A percentile compares a stretch with the other conserved stretches of the same genome.
These are phyloP conservation scores for Lampris incognitus DNA, from an alignment of 2,113 vertebrate species.

Conservation along the genomic window DNA sequence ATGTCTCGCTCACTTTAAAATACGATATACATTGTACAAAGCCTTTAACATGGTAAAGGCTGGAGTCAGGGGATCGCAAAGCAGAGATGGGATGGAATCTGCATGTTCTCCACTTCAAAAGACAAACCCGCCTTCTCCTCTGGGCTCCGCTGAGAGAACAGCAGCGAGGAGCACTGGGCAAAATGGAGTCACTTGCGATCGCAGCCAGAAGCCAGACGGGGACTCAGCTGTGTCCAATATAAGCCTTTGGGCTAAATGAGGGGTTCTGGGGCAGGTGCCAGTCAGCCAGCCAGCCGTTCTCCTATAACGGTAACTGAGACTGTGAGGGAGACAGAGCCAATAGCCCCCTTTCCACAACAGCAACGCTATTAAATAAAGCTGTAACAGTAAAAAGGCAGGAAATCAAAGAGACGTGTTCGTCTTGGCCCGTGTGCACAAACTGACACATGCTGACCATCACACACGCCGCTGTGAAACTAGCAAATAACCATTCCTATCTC, in stretches of 20 bases:
- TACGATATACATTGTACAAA: background rate
- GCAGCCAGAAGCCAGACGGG: background rate
- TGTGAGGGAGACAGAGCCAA: too few species aligned
- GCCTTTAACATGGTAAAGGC: conserved; percentile 3
- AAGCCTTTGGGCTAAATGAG: conserved; percentile 12
- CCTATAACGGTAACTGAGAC: too few species aligned
- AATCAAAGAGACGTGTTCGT: background rate
- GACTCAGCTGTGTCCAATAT: conserved; percentile 9
- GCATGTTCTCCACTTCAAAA: conserved; percentile 11
- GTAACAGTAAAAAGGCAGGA: background rate
- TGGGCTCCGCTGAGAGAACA: background rate
- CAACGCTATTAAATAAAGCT: background rate
- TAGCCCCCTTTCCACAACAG: too few species aligned
- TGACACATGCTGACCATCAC: background rate
- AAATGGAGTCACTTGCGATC: conserved; percentile 6
- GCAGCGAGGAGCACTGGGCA: background rate
- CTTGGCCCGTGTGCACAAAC: background rate
- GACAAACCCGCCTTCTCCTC: background rate
- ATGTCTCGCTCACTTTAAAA: background rate
- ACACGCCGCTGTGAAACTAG: background rate
- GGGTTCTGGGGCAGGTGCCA: conserved; percentile 3
- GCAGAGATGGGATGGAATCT: background rate
- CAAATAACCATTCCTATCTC: background rate
- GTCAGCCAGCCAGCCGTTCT: background rate
- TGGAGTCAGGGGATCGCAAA: background rate